Base-by-base conservation (phyloP, 2,888 invertebrate species). In the Phalera bucephala region DNA sequence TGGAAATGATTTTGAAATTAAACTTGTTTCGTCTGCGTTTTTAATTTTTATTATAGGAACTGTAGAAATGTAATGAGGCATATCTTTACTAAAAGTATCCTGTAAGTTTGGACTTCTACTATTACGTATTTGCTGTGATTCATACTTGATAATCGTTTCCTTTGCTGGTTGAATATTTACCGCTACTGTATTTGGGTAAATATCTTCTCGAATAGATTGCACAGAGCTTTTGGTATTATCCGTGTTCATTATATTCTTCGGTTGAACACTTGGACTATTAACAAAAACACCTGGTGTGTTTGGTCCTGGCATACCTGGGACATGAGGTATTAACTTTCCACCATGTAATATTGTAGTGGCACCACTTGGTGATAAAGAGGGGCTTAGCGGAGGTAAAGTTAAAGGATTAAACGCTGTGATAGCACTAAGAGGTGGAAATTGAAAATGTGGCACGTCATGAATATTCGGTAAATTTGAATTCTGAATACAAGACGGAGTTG, bases 281-380 rank as follows among this genome's bases (percentile, higher is more conserved):
- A 76, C 62, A 51, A 70, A 91, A 26, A 89, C 68, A 13, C 85
- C 80, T 14, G 94, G 74, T 19, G 92, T 92, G 53, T 93, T 93
- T 2, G 96, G 96, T 6, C 96, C 96, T 0, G 96, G 96, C 79
- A 96, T 96, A 8, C 96, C 96, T 3, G 96, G 96, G 7, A 96
- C 96, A 73, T 95, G 94, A 0, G 96, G 94, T 64, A 96, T 94
- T n/a, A 94, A 82, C 73, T 95, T 95, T 12, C 94, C 95, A 9
- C 91, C 92, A 54, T 93, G 93, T 28, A 93, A 72, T 45, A 93
- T 93, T 15, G 91, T 92, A n/a, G 91, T 86, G 26, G 93, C 90
- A 7, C 92, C 92, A 47, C 92, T 91, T 23, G 93, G 86, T 36
- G 86, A 79, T 39, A 72, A 50, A 7, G 78, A 75, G 25, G 85